Conservation (phyloP, 2,888 invertebrate species). For the Synergus umbraculus region DNA sequence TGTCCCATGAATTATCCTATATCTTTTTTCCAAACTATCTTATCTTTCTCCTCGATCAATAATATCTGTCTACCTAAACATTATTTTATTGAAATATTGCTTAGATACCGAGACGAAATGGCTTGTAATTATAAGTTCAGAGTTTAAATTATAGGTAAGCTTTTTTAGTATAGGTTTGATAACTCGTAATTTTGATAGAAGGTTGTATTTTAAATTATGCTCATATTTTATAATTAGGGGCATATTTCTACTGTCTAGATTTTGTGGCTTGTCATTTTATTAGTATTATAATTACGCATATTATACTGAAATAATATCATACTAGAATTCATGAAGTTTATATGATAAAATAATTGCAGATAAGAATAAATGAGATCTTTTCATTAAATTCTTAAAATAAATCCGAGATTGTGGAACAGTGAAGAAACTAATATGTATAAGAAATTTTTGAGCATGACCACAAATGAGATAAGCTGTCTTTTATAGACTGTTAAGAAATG, state of each 20-base stretch:
- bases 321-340: too few species aligned
- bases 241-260: not conserved
- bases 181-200: not conserved
- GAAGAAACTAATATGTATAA: not conserved
- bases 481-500: not conserved
- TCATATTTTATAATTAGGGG: not conserved
- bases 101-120: conserved; percentile 1
- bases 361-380: not conserved
- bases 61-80: not conserved
- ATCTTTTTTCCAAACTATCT: not conserved
- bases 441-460: not conserved
- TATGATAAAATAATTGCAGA: too few species aligned
- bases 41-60: conserved; percentile 11
- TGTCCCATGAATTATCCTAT: conserved; percentile 3
- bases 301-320: too few species aligned
- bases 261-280: too few species aligned
- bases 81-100: not conserved
- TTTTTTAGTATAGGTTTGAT: not conserved
- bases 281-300: too few species aligned
- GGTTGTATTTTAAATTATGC: not conserved
- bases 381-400: not conserved
- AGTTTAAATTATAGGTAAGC: not conserved
- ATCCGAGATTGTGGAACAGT: not conserved
- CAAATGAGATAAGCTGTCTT: not conserved
- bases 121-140: not conserved